Base-by-base conservation (phyloP, 1,140 invertebrate genomes). In the Drosophila sp. region DNA sequence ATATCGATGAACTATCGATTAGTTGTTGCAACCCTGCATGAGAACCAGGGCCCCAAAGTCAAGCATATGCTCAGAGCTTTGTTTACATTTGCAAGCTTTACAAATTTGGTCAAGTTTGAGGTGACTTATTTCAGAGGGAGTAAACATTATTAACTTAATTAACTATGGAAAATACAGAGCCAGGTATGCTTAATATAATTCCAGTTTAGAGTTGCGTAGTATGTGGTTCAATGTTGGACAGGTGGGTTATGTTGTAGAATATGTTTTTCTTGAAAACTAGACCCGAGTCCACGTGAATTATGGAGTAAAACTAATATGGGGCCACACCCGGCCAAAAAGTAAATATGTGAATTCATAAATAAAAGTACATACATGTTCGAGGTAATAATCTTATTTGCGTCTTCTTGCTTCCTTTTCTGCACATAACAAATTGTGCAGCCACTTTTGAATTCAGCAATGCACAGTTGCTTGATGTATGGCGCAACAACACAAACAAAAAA, bases 391-490 rank as follows among this genome's bases (percentile, higher is more conserved):
- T 3, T 44, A 11, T n/a, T 44, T 44, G 40, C 40, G 40, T 17
- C 10, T n/a, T n/a, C 17, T 44, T 44, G 40, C 40, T 5, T 17
- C 11, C 17, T 10, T 44, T n/a, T 17, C 11, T 40, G 38, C 7
- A 40, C 11, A 30, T 30, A 30, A 30, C 6, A 35, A 2, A 35
- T 8, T 8, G 7, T 41, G 40, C 11, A 41, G 40, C 40, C 40
- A 41, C 40, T 41, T 41, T 41, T 41, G 11, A 41, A 41, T 41
- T 41, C 40, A 41, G 11, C 47, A 50, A 50, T 50, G 17, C 7
- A 50, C 47, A 50, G 17, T 50, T 50, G 47, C 47, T 50, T 50
- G 47, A 50, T 25, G n/a, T 23, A 17, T 44, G n/a, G 41, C 11
- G 41, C 41, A 44, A 44, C 41, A 44, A 17, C 3, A 44, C 33